These are phyloP conservation scores for Lampris incognitus DNA, from an alignment of 2,113 vertebrate genomes.

Conservation along the genomic window DNA sequence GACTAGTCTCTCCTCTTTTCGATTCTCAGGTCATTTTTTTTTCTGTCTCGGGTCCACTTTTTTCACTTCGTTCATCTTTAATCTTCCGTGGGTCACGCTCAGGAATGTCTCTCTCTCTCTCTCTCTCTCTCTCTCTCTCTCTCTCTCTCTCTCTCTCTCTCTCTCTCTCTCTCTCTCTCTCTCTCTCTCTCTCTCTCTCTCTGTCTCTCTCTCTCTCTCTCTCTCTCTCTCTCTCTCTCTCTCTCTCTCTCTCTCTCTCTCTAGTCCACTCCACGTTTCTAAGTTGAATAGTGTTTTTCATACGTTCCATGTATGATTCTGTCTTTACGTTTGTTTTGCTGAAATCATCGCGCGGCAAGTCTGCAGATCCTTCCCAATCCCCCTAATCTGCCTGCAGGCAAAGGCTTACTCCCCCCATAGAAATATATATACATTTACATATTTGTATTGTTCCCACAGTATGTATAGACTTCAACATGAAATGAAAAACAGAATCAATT, in stretches of 20 bases:
- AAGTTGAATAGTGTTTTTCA: no score
- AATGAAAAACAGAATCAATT: no score
- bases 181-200: no score
- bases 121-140: not conserved
- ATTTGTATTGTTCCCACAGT: no score
- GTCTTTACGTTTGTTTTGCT: not conserved
- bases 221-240: no score
- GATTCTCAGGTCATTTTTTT: conserved; percentile 59
- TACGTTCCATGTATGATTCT: not conserved
- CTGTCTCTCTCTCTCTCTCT: no score
- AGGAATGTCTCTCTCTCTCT: not conserved
- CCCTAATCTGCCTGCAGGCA: not conserved
- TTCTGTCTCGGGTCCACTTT: conserved; percentile 50
- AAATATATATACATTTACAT: not conserved
- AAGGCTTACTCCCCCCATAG: not conserved
- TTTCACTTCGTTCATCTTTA: conserved; percentile 35
- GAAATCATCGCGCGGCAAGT: no score
- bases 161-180: no score
- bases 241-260: no score
- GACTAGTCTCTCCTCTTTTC: conserved; percentile 28
- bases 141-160: not conserved
- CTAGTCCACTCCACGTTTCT: not conserved
- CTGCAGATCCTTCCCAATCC: not conserved
- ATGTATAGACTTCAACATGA: no score
- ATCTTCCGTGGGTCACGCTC: conserved; percentile 36